phyloP scores from a whole-genome alignment of 2,113 vertebrate genomes.

The Hipposideros armiger region DNA sequence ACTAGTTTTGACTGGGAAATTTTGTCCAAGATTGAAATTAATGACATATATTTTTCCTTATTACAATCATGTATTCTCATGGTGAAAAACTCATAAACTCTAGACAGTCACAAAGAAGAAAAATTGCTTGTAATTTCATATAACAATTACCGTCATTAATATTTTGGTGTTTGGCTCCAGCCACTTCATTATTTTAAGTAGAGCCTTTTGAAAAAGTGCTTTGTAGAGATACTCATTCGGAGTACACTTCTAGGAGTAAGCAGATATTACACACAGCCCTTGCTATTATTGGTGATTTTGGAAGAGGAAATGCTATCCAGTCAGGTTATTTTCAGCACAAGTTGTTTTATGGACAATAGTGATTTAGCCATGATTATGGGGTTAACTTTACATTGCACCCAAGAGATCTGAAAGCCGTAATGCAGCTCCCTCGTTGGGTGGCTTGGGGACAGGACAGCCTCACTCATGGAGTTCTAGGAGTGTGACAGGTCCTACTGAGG shows the following conservation, averaged over 20 bases:
- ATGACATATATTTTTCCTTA: not conserved
- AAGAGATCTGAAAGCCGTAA: not conserved
- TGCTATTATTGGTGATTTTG: not conserved
- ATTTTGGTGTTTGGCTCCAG: not conserved
- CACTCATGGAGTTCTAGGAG: not conserved
- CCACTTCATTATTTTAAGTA: not conserved
- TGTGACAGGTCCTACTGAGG: not conserved
- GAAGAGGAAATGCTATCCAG: not conserved
- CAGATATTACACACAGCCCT: not conserved
- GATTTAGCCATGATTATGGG: not conserved
- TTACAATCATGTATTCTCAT: not conserved
- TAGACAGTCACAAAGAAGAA: not conserved
- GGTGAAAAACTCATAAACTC: not conserved
- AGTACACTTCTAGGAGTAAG: not conserved
- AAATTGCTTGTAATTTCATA: not conserved
- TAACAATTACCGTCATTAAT: not conserved
- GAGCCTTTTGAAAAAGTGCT: not conserved
- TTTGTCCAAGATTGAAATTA: constrained; percentile 1
- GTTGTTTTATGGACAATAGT: not conserved
- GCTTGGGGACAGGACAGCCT: not conserved
- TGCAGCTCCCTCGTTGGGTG: not conserved
- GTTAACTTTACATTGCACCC: not conserved
- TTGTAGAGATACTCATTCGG: not conserved
- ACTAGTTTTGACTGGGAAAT: not conserved
- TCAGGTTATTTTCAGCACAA: not conserved